phyloP scores from a whole-genome alignment of 2,888 invertebrate species.

The Marronus borbonicus region DNA sequence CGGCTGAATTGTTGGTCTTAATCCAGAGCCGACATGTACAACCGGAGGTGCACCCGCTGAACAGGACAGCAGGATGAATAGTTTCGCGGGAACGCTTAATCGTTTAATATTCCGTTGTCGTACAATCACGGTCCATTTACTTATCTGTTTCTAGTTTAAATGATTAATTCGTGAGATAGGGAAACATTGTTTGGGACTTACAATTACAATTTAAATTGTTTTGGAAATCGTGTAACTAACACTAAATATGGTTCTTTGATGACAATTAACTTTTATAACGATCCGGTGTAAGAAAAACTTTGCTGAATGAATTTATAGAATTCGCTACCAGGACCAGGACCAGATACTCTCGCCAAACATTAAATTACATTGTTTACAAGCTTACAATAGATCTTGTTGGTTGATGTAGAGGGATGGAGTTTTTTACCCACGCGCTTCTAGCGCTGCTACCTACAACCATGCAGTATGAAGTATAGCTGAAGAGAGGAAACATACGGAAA shows the following conservation, averaged over 20 bases:
- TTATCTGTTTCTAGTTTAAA: conserved; percentile 8
- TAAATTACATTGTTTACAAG: too few species aligned
- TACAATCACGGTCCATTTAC: conserved; percentile 18
- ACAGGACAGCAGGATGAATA: background rate
- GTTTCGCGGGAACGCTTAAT: background rate
- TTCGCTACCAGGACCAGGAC: too few species aligned
- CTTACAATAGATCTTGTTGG: too few species aligned
- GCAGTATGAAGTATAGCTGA: too few species aligned
- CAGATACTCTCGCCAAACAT: too few species aligned
- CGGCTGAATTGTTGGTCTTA: conserved; percentile 27
- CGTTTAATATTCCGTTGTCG: background rate
- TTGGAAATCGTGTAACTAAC: background rate
- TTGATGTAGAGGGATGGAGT: too few species aligned
- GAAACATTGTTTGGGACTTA: background rate
- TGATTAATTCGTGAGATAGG: background rate
- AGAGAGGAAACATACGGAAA: too few species aligned
- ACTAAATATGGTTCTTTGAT: background rate
- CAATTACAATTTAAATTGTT: background rate
- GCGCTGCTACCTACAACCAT: too few species aligned
- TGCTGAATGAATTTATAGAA: too few species aligned
- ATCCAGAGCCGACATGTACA: background rate
- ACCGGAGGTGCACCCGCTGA: background rate
- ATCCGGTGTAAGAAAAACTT: too few species aligned
- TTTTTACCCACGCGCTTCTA: too few species aligned
- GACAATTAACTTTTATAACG: background rate